Percentiles rank a stretch among this genome's conserved stretches.
phyloP scores from a whole-genome alignment of 2,797 vertebrate genomes.

The Geotrypetes seraphini region DNA sequence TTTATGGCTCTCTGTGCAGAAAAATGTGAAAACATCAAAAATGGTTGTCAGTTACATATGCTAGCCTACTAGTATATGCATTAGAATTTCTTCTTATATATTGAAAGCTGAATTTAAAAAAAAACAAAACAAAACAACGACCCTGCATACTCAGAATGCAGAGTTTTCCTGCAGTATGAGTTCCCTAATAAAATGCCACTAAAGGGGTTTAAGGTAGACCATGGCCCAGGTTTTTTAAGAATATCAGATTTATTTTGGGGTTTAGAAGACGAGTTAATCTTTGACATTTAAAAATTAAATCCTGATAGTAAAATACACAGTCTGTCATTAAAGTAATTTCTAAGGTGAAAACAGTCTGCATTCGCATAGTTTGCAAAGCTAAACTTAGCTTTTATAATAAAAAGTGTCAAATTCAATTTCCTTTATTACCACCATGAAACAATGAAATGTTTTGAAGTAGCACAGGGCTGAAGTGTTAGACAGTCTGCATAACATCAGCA shows the following conservation, averaged over 20 bases:
- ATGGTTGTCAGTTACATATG: slow-evolving; percentile 4
- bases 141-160: slow-evolving; percentile 10
- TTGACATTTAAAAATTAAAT: no score
- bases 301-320: no score
- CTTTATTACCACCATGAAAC: slow-evolving; percentile 51
- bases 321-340: no score
- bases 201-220: slow-evolving; percentile 8
- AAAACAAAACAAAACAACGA: no score
- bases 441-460: slow-evolving; percentile 68
- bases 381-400: slow-evolving; percentile 67
- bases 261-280: slow-evolving; percentile 10
- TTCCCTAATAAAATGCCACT: slow-evolving; percentile 19
- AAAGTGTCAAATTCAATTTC: slow-evolving; percentile 77
- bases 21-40: slow-evolving; percentile 30
- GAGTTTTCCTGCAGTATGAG: slow-evolving; percentile 16
- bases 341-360: no score
- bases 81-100: slow-evolving; percentile 15
- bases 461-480: slow-evolving; percentile 44
- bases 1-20: slow-evolving; percentile 25
- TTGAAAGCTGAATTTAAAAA: slow-evolving; percentile 24
- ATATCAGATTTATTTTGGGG: slow-evolving; percentile 5
- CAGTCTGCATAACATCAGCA: slow-evolving; percentile 67
- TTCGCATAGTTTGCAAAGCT: slow-evolving; percentile 2
- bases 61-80: slow-evolving; percentile 4
- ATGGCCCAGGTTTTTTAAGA: slow-evolving; percentile 3